Conservation (phyloP, 2,888 invertebrate genomes). For the Drosophila cognata region DNA sequence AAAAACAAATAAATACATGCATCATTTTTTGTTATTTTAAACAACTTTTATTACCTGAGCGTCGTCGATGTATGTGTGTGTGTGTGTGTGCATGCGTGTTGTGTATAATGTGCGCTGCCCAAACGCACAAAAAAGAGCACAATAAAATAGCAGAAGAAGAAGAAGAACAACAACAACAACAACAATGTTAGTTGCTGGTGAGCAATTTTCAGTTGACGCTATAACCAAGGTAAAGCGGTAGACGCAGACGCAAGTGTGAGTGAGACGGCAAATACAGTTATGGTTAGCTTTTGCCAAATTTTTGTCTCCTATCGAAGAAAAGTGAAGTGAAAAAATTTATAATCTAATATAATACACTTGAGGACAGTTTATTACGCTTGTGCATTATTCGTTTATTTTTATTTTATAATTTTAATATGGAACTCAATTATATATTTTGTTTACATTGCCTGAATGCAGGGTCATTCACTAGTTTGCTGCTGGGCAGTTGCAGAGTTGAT, state of each 20-base stretch:
- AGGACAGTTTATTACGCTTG: too few relatives aligned
- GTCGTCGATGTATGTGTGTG: constrained; percentile 26
- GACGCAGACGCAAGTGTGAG: constrained; percentile 7
- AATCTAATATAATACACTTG: too few relatives aligned
- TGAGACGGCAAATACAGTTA: neutral
- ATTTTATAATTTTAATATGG: neutral
- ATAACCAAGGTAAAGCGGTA: constrained; percentile 8
- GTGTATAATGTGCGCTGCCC: constrained; percentile 15
- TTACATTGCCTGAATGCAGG: neutral
- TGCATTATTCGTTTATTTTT: neutral
- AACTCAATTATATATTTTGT: neutral
- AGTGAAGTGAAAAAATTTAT: neutral
- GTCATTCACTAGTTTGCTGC: neutral
- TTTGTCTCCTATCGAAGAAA: neutral
- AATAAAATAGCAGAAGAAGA: constrained; percentile 7
- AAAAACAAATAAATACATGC: constrained; percentile 70
- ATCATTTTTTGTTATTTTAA: constrained; percentile 69
- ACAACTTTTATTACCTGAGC: constrained; percentile 76
- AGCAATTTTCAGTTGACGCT: constrained; percentile 1
- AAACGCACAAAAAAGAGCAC: constrained; percentile 10
- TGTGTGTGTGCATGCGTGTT: constrained; percentile 5
- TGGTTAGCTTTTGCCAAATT: neutral
- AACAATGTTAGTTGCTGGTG: constrained; percentile 50
- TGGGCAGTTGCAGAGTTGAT: neutral
- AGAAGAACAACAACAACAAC: constrained; percentile 3